Evolutionary conservation across 2,797 vertebrate species (phyloP), one percentile per base, ranked within the genome.

Genomic region (Cephalopachus bancanus): DNA sequence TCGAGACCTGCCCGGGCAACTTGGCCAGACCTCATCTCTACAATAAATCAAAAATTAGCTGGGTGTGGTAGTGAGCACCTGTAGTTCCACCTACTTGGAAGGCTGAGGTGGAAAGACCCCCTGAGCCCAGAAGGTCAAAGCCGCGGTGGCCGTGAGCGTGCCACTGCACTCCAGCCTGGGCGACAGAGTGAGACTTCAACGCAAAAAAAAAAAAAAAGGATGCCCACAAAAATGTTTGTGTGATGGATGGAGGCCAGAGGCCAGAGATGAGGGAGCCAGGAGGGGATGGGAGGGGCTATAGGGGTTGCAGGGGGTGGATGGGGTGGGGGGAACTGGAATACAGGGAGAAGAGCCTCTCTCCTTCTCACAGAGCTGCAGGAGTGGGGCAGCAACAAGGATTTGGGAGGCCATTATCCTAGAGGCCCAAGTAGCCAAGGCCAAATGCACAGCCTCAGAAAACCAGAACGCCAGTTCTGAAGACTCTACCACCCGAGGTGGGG

Each of bases 251-350:
- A 59, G 60, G 11, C 44, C 15, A 44, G 51, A 24, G 14, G 44
- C 30, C 20, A 20, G 28, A 0, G 0, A 51, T 0, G 17, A 37
- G n/a, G 11, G 28, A 12, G 15, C 14, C 33, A 1, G 11, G 12
- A 37, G 10, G 37, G n/a, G 51, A 49, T 7, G 7, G 20, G 14
- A 74, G 17, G 53, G 53, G 33, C 19, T 0, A 0, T 20, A 33
- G 12, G 14, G 49, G 12, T 24, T 7, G 1, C 10, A 28, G 28
- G 28, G 28, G 53, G 14, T 22, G 65, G 59, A 7, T 20, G 24
- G 3, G 51, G 12, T 15, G 64, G 9, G 67, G 67, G n/a, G 16
- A 59, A 17, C 57, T 59, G 57, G 59, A 60, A 60, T 5, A 33
- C 2, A 10, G 10, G 37, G 37, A 0, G 14, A 37, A 37, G 37